Base-by-base conservation (phyloP, 2,888 invertebrate species). In the Drosophila multiciliata region DNA sequence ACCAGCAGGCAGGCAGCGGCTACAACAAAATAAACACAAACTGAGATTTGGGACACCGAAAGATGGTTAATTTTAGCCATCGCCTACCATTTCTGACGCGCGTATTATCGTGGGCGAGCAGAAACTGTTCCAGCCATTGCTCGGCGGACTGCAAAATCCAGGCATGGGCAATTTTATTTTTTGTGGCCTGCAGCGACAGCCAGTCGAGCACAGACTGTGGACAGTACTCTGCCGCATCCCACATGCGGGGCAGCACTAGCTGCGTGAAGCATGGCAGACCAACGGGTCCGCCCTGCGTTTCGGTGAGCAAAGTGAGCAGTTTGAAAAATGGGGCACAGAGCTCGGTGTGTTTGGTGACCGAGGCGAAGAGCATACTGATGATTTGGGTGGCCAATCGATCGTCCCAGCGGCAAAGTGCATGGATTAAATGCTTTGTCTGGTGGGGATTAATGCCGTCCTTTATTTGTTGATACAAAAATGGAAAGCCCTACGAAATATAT, bases 121-220 rank as follows among this genome's bases (percentile, higher is more conserved):
- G 94, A 92, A 97, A 98, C 78, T 96, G 96, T 92, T 98, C 98
- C 65, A 98, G 95, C 98, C 98, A 98, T 32, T 95, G 96, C 80
- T 98, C 98, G 83, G 98, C 95, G n/a, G 97, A 97, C 83, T 96
- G 96, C n/a, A 98, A 94, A 17, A 98, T 97, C 97, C 98, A 98
- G 54, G 96, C 95, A 93, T 98, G 98, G 0, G 97, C 98, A 57
- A 97, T 95, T 92, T 98, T 97, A 93, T 98, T 98, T 71, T 98
- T 95, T 0, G 98, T 96, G 1, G 96, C 96, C 94, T 97, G 97
- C 73, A 96, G 92, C 8, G 97, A 96, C 66, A 98, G 94, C 98
- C 98, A 98, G 92, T 98, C 98, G 6, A 98, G 94, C 55, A 98
- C 97, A 11, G 97, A 97, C 92, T 98, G 97, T 4, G 98, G 98